Evolutionary conservation across 2,797 vertebrate genomes (phyloP).

Genomic region (Mastacembelus armatus): DNA sequence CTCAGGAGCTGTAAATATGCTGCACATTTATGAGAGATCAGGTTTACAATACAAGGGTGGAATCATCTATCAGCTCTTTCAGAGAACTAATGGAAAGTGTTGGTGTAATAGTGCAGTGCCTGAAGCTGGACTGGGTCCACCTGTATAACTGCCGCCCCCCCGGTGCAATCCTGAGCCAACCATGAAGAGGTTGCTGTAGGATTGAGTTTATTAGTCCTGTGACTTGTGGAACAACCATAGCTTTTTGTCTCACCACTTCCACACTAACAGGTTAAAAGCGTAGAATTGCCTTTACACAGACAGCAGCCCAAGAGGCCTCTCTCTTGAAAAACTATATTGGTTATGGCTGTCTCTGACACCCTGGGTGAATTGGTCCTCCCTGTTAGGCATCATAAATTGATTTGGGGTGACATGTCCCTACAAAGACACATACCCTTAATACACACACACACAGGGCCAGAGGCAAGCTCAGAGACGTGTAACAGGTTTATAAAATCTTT

Average conservation of each 20-base stretch:
- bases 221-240: neutral
- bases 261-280: slow-evolving; percentile 26
- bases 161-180: slow-evolving; percentile 13
- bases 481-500: slow-evolving; percentile 34
- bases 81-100: too few relatives aligned
- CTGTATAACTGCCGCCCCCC: neutral
- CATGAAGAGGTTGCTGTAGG: neutral
- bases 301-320: slow-evolving; percentile 60
- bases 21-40: too few relatives aligned
- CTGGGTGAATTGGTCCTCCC: slow-evolving; percentile 48
- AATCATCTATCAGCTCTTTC: too few relatives aligned
- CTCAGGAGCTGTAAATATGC: too few relatives aligned
- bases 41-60: too few relatives aligned
- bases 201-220: slow-evolving; percentile 22
- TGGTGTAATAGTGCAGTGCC: neutral
- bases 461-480: slow-evolving; percentile 12
- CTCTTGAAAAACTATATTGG: slow-evolving; percentile 42
- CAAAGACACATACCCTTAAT: slow-evolving; percentile 7
- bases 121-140: neutral
- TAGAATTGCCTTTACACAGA: slow-evolving; percentile 35
- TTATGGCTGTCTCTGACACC: slow-evolving; percentile 47
- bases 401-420: slow-evolving; percentile 32
- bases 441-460: neutral
- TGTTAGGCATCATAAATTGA: slow-evolving; percentile 65
- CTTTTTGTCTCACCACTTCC: neutral